Evolutionary conservation across 2,888 invertebrate genomes (phyloP).

Genomic region (Lepidocyrtinus sp.): DNA sequence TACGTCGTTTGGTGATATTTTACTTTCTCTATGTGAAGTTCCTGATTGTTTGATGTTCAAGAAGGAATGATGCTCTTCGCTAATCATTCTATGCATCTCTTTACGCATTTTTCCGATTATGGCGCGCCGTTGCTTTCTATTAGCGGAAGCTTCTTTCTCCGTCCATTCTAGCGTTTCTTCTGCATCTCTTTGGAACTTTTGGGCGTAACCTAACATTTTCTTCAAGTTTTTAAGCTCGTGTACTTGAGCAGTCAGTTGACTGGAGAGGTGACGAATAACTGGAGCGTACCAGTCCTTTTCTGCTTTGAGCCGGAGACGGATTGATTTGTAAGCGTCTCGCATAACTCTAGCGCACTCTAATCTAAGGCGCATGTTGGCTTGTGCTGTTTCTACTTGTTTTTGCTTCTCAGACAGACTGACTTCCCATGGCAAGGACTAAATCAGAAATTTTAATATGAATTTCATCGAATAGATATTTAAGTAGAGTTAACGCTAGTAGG

Average conservation of each 20-base stretch:
- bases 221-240: constrained; percentile 58
- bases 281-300: constrained; percentile 62
- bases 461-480: too few species aligned
- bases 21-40: not conserved
- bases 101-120: constrained; percentile 64
- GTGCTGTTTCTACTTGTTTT: constrained; percentile 2
- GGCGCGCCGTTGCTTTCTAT: constrained; percentile 49
- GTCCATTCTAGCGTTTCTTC: constrained; percentile 52
- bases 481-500: too few species aligned
- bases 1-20: too few species aligned
- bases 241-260: constrained; percentile 56
- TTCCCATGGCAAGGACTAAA: constrained; percentile 60
- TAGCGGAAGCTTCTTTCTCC: constrained; percentile 61
- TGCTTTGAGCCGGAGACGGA: constrained; percentile 54
- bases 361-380: constrained; percentile 45
- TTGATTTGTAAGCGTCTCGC: constrained; percentile 59
- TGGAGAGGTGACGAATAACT: constrained; percentile 52
- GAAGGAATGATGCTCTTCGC: constrained; percentile 37
- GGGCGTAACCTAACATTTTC: constrained; percentile 63
- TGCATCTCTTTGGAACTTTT: constrained; percentile 61
- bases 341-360: constrained; percentile 62
- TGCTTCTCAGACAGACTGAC: constrained; percentile 24
- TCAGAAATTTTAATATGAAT: not conserved
- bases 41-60: not conserved
- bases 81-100: constrained; percentile 59